These are phyloP conservation scores for Drosophila novamexicana DNA, from an alignment of 1,140 invertebrate genomes.

Conservation along the genomic window DNA sequence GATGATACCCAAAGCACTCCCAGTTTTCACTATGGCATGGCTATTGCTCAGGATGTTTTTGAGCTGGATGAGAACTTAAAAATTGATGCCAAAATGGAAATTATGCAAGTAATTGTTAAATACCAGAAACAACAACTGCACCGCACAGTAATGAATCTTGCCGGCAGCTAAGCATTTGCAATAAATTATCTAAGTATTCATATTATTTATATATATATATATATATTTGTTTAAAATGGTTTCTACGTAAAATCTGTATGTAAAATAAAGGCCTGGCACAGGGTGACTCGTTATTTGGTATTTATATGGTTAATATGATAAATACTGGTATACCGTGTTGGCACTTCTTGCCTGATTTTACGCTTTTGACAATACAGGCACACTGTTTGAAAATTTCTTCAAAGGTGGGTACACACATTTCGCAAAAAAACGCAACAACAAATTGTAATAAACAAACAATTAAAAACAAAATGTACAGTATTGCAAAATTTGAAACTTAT, in stretches of 20 bases:
- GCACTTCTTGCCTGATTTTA: neutral
- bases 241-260: neutral
- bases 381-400: slow-evolving; percentile 20
- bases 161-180: slow-evolving; percentile 20
- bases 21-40: slow-evolving; percentile 54
- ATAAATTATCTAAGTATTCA: neutral
- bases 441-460: slow-evolving; percentile 20
- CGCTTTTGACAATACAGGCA: neutral
- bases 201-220: neutral
- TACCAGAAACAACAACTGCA: slow-evolving; percentile 50
- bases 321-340: neutral
- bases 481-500: neutral
- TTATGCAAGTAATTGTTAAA: slow-evolving; percentile 51
- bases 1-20: slow-evolving; percentile 28
- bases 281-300: slow-evolving; percentile 12
- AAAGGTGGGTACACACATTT: slow-evolving; percentile 34
- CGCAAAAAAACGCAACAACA: slow-evolving; percentile 3
- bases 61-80: slow-evolving; percentile 39
- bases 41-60: slow-evolving; percentile 43
- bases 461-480: neutral
- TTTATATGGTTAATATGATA: neutral
- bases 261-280: slow-evolving; percentile 2
- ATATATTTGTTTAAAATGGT: neutral
- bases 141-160: slow-evolving; percentile 33
- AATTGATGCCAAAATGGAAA: slow-evolving; percentile 54